Conservation (phyloP, 2,888 invertebrate species). For the Masnerella sp. region DNA sequence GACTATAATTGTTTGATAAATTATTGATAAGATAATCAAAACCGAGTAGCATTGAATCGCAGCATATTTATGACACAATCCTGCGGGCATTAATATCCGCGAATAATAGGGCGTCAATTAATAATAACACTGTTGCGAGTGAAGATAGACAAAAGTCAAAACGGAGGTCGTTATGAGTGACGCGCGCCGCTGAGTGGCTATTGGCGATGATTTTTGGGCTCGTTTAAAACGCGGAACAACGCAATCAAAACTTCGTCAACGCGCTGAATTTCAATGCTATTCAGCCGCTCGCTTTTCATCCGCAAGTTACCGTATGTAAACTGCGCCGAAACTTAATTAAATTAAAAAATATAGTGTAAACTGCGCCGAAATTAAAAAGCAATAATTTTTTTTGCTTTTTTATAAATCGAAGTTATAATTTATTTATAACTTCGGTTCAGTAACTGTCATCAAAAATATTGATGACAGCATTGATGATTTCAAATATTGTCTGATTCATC, state of each 20-base stretch:
- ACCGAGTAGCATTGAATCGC: conserved; percentile 6
- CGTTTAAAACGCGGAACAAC: conserved; percentile 17
- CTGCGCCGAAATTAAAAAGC: no score
- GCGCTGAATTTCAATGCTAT: conserved; percentile 34
- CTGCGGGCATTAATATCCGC: conserved; percentile 7
- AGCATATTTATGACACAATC: conserved; percentile 9
- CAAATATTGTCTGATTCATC: no score
- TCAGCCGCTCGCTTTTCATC: conserved; percentile 38
- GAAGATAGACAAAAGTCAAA: conserved; percentile 4
- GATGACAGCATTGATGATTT: no score
- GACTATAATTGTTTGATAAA: conserved; percentile 15
- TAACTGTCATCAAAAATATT: no score
- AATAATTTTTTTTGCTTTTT: no score
- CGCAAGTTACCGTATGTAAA: conserved; percentile 29
- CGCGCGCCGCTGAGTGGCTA: background rate
- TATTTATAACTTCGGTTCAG: no score
- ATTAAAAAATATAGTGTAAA: no score
- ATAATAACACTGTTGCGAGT: conserved; percentile 3
- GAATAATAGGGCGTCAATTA: conserved; percentile 8
- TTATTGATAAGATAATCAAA: conserved; percentile 25
- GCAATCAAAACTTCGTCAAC: conserved; percentile 30
- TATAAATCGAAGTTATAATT: no score
- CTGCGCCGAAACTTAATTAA: no score
- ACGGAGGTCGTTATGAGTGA: background rate
- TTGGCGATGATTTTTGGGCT: conserved; percentile 6